These are phyloP conservation scores for Akabosia matsudoensis DNA, from an alignment of 1,140 invertebrate species.

Conservation along the genomic window DNA sequence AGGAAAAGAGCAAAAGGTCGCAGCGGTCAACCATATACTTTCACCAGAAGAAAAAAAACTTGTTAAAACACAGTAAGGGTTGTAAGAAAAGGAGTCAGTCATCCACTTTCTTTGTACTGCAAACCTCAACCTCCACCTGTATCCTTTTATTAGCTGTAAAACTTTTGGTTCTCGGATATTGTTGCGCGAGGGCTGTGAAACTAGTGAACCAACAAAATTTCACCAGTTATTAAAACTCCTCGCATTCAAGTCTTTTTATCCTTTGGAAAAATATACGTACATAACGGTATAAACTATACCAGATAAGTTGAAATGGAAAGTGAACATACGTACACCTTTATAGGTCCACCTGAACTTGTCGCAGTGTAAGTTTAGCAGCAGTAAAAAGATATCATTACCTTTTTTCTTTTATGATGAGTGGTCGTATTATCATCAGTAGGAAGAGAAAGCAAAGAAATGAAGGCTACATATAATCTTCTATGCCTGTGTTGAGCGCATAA, in stretches of 20 bases:
- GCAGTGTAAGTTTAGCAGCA: not conserved
- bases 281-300: too few species aligned
- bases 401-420: constrained; percentile 21
- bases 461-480: too few species aligned
- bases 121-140: not conserved
- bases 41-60: not conserved
- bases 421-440: not conserved
- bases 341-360: not conserved
- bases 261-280: too few species aligned
- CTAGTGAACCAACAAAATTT: too few species aligned
- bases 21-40: not conserved
- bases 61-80: not conserved
- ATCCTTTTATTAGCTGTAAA: constrained; percentile 19
- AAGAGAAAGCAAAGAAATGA: too few species aligned
- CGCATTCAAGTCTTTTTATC: too few species aligned
- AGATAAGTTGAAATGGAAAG: too few species aligned
- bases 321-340: not conserved
- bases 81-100: not conserved
- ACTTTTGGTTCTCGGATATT: not conserved
- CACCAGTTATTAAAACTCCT: not conserved
- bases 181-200: not conserved
- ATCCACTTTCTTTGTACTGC: not conserved
- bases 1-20: not conserved
- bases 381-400: constrained; percentile 15
- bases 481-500: not conserved